Conservation (phyloP, 2,113 vertebrate genomes). For the Scortum barcoo region DNA sequence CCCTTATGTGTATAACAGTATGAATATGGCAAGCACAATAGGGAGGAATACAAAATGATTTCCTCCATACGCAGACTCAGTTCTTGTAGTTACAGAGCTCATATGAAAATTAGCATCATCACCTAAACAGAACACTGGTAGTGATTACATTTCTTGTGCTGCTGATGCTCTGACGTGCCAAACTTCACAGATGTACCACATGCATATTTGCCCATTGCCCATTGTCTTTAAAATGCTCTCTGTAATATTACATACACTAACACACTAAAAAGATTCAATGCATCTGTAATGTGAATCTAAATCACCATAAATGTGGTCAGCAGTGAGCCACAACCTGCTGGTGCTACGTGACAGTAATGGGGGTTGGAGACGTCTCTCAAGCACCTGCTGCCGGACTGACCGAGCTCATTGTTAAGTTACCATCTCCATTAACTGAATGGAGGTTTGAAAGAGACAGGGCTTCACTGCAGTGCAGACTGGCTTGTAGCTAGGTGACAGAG, state of each 20-base stretch:
- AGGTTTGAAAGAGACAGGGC: neutral
- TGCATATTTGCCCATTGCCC: neutral
- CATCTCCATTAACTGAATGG: neutral
- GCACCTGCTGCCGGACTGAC: neutral
- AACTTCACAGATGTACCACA: neutral
- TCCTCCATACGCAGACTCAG: neutral
- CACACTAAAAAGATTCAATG: neutral
- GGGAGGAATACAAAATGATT: neutral
- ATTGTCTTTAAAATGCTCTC: neutral
- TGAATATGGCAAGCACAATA: neutral
- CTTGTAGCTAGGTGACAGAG: slow-evolving; percentile 4
- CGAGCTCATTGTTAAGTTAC: neutral
- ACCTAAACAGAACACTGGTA: neutral
- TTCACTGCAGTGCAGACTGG: neutral
- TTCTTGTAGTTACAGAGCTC: neutral
- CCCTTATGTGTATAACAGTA: neutral
- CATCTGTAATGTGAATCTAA: neutral
- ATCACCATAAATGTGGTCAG: neutral
- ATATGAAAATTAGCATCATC: neutral
- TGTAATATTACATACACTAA: neutral
- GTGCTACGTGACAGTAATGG: no score
- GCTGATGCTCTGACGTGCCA: neutral
- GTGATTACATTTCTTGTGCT: neutral
- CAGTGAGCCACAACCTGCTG: neutral
- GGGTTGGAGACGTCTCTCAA: neutral